Percentiles rank a stretch among this genome's conserved stretches.
These are phyloP conservation scores for Macropodus opercularis DNA, from an alignment of 2,797 vertebrate genomes.

Conservation along the genomic window DNA sequence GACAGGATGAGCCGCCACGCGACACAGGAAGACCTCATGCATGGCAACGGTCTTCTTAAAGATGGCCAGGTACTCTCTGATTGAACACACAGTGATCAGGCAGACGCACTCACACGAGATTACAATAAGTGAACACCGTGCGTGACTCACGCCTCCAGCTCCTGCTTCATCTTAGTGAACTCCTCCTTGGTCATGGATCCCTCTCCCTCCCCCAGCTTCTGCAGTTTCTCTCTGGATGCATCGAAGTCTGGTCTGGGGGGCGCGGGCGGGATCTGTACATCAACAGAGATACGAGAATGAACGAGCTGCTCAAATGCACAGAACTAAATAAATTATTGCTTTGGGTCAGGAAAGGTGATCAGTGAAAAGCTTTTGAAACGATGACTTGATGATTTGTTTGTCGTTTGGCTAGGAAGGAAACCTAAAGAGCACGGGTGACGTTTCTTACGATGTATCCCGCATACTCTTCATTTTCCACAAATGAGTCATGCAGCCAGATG, in stretches of 20 bases:
- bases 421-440: neutral
- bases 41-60: slow-evolving; percentile 99
- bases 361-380: no score
- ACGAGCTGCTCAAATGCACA: no score
- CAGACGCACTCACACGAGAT: neutral
- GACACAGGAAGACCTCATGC: slow-evolving; percentile 98
- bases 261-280: slow-evolving; percentile 92
- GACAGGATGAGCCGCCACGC: slow-evolving; percentile 95
- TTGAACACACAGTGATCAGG: slow-evolving; percentile 35
- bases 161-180: slow-evolving; percentile 99
- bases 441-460: slow-evolving; percentile 95
- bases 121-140: neutral
- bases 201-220: slow-evolving; percentile 98
- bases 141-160: slow-evolving; percentile 94
- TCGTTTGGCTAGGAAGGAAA: no score
- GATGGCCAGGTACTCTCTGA: slow-evolving; percentile 97
- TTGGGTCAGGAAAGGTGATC: no score
- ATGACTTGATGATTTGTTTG: no score
- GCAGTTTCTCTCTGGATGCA: slow-evolving; percentile 96
- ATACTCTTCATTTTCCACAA: slow-evolving; percentile 97
- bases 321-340: no score
- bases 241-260: slow-evolving; percentile 97
- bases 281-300: neutral
- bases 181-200: slow-evolving; percentile 99
- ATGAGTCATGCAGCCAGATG: slow-evolving; percentile 99